Percentiles rank a stretch among this genome's conserved stretches.
Evolutionary conservation across 2,113 vertebrate genomes (phyloP).

Genomic region (Oncorhynchus kisutch): DNA sequence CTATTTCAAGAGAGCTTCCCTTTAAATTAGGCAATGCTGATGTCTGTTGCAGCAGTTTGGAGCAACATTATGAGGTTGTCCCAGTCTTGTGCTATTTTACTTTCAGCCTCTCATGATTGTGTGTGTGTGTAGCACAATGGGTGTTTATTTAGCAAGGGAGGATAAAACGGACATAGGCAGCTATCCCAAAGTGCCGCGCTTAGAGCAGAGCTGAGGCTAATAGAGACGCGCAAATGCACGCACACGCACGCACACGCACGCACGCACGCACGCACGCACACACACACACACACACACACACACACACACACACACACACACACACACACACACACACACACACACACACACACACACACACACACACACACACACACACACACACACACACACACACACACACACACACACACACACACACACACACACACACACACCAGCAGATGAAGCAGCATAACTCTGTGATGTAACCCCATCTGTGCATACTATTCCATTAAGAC

Average conservation of each 20-base stretch:
- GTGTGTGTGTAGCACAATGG: neutral
- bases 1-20: neutral
- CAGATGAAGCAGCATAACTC: neutral
- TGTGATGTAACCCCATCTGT: neutral
- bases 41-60: neutral
- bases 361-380: too few relatives aligned
- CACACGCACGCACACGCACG: too few relatives aligned
- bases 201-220: slow-evolving; percentile 32
- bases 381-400: slow-evolving; percentile 9
- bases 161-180: slow-evolving; percentile 25
- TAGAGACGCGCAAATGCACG: too few relatives aligned
- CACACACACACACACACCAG: neutral
- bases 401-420: neutral
- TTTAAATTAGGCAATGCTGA: neutral
- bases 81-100: neutral
- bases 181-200: slow-evolving; percentile 18
- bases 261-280: slow-evolving; percentile 19
- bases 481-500: neutral
- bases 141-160: slow-evolving; percentile 20
- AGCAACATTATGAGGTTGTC: neutral
- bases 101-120: neutral
- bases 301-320: neutral
- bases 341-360: neutral
- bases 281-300: neutral
- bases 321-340: slow-evolving; percentile 22